Base-by-base conservation (phyloP, 2,113 vertebrate species). In the Zosterops lateralis region DNA sequence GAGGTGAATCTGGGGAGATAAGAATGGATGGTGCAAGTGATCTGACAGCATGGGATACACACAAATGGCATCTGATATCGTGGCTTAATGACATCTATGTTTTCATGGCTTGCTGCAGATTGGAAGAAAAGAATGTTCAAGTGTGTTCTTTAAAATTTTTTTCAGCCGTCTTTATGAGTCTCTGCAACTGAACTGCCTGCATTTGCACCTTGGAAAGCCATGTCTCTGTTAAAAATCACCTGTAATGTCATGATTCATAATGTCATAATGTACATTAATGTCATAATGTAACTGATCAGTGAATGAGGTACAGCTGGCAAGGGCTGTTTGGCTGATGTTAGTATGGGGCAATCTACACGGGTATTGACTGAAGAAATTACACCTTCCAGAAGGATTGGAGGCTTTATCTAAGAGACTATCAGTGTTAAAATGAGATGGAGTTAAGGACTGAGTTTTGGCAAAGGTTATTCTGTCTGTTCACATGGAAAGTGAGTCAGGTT, bases 61-160 rank as follows among this genome's bases (percentile, higher is more conserved):
- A 24, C 29, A 11, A 29, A 12, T 5, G 21, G 3, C 40, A n/a
- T 10, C 22, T 65, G 34, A 60, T 40, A 62, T 21, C 1, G 0
- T 17, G 44, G 38, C 48, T 72, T 32, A 54, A n/a, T 5, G 4
- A 4, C 14, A 7, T 4, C 34, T 42, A 1, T 12, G 36, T 0
- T 2, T 21, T 76, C 38, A 26, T 7, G 28, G 61, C 38, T 60
- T 77, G 29, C 45, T 87, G 54, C 9, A 17, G 72, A 13, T 9
- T 57, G 42, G 12, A 60, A 13, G n/a, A n/a, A 25, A 42, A 40
- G 29, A 26, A 47, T 13, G 67, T 56, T 54, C 6, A 9, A 38
- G 44, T 28, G 26, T 5, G 17, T 8, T 36, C 34, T 51, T n/a
- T 14, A 3, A 3, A 12, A 1, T 1, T 1, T 44, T 82, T 73